These are phyloP conservation scores for Lamproptera curius DNA, from an alignment of 2,888 invertebrate genomes.

Conservation along the genomic window DNA sequence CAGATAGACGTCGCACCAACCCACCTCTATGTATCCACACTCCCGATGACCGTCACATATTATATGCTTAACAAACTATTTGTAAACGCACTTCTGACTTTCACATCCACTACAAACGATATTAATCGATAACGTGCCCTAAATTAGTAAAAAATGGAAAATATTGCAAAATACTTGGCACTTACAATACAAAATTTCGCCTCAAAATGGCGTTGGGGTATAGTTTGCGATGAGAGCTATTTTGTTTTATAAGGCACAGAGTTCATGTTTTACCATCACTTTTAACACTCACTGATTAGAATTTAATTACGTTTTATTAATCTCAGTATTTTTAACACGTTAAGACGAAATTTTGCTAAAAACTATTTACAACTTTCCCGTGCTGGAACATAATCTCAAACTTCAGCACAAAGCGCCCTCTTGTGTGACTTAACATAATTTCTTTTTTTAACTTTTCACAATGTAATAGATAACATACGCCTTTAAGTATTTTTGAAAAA, in stretches of 20 bases:
- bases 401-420: constrained; percentile 32
- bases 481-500: constrained; percentile 26
- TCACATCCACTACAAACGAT: constrained; percentile 43
- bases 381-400: constrained; percentile 43
- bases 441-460: not conserved
- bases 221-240: constrained; percentile 78
- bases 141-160: constrained; percentile 49
- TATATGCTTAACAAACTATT: constrained; percentile 36
- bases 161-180: constrained; percentile 78
- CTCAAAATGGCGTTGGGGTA: constrained; percentile 79
- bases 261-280: constrained; percentile 58
- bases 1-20: constrained; percentile 57
- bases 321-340: constrained; percentile 38
- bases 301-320: constrained; percentile 52
- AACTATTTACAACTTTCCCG: constrained; percentile 77
- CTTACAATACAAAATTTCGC: constrained; percentile 79
- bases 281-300: constrained; percentile 50
- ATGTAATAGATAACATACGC: not conserved
- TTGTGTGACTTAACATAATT: constrained; percentile 20
- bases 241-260: constrained; percentile 71
- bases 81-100: constrained; percentile 33
- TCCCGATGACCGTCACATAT: constrained; percentile 38
- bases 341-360: constrained; percentile 51
- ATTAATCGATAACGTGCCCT: constrained; percentile 43
- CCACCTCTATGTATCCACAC: constrained; percentile 61